phyloP scores from a whole-genome alignment of 1,140 invertebrate species.

The Lasaia peninsularis region DNA sequence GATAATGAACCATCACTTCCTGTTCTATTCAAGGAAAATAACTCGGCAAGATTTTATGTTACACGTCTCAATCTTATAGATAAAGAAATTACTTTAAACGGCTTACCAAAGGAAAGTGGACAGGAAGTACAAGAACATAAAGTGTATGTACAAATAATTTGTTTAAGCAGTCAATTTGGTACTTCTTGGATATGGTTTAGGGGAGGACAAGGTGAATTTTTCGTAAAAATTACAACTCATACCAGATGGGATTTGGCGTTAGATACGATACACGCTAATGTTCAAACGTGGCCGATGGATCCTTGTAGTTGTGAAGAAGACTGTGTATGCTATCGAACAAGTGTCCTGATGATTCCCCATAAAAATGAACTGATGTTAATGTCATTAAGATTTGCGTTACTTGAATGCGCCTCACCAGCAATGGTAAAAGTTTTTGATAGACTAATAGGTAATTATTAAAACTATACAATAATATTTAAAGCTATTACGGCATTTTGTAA shows the following conservation, averaged over 20 bases:
- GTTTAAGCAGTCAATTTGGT: conserved; percentile 49
- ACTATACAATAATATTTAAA: neutral
- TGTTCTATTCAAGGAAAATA: conserved; percentile 37
- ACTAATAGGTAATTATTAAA: conserved; percentile 45
- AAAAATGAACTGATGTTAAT: conserved; percentile 59
- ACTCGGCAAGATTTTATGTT: conserved; percentile 42
- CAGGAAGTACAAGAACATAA: conserved; percentile 54
- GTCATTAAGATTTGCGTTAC: conserved; percentile 50
- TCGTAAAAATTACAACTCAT: conserved; percentile 55
- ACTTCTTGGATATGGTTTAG: conserved; percentile 65
- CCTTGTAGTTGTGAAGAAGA: conserved; percentile 60
- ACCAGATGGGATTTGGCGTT: conserved; percentile 57
- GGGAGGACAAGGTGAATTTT: conserved; percentile 58
- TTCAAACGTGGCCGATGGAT: conserved; percentile 50
- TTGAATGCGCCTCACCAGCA: conserved; percentile 47
- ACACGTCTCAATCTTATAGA: conserved; percentile 54
- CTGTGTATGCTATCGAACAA: conserved; percentile 60
- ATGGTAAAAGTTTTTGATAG: conserved; percentile 61
- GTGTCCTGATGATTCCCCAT: conserved; percentile 56
- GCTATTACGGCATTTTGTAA: no score
- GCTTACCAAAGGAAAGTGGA: conserved; percentile 44
- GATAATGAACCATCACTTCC: conserved; percentile 57
- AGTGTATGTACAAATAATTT: conserved; percentile 54
- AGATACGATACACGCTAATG: conserved; percentile 49
- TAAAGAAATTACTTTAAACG: conserved; percentile 49